Percentiles rank a stretch among this genome's conserved stretches.
phyloP scores from a whole-genome alignment of 1,140 invertebrate species.

The Lethrus apterus region DNA sequence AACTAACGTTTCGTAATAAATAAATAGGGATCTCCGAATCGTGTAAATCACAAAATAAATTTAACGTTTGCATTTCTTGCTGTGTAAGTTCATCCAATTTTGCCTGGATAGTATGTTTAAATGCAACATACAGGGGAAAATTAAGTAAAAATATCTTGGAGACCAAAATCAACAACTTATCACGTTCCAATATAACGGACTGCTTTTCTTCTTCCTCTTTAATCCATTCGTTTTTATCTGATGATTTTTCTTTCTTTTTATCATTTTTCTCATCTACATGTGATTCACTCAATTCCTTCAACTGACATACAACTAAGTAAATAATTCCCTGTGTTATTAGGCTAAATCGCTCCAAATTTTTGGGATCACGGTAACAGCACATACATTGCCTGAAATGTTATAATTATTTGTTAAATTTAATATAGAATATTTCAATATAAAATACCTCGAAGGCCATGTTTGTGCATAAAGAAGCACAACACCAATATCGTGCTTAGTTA shows the following conservation, averaged over 20 bases:
- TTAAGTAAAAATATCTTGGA: conserved; percentile 79
- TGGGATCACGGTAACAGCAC: conserved; percentile 83
- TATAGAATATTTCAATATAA: background rate
- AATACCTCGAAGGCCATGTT: conserved; percentile 39
- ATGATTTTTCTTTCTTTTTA: conserved; percentile 24
- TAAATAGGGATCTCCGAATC: conserved; percentile 88
- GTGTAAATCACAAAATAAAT: conserved; percentile 82
- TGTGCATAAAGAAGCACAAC: conserved; percentile 37
- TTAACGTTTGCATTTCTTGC: conserved; percentile 68
- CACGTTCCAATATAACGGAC: conserved; percentile 57
- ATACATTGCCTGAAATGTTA: conserved; percentile 70
- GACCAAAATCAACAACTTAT: conserved; percentile 68
- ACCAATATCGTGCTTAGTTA: conserved; percentile 36
- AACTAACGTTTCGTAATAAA: conserved; percentile 79
- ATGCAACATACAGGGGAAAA: conserved; percentile 87
- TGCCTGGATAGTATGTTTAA: conserved; percentile 73
- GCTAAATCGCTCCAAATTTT: conserved; percentile 85
- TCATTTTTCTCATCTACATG: conserved; percentile 37
- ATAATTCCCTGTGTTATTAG: conserved; percentile 77
- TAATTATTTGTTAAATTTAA: background rate
- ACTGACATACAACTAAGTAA: conserved; percentile 60
- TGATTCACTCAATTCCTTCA: conserved; percentile 58
- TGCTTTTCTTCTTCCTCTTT: conserved; percentile 28
- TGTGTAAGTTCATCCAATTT: conserved; percentile 70
- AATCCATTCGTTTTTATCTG: conserved; percentile 24